Percentiles rank a stretch among this genome's conserved stretches.
Evolutionary conservation across 2,113 vertebrate species (phyloP).

Genomic region (Dascyllus trimaculatus): DNA sequence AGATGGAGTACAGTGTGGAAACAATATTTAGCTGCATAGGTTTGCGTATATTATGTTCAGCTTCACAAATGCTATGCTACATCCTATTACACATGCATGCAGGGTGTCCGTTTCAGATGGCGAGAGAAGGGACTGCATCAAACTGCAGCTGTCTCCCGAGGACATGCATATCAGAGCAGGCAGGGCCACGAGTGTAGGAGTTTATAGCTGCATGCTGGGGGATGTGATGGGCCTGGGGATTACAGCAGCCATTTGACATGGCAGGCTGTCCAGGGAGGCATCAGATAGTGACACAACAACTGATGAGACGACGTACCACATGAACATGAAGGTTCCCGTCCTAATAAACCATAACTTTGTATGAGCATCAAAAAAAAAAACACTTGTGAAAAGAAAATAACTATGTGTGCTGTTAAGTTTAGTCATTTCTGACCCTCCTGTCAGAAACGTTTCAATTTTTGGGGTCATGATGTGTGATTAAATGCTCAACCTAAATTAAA

Average conservation of each 20-base stretch:
- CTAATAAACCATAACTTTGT: not conserved
- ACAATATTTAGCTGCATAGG: not conserved
- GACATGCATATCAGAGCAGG: slow-evolving; percentile 48
- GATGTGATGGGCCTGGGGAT: slow-evolving; percentile 56
- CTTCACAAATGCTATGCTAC: slow-evolving; percentile 6
- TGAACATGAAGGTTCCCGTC: slow-evolving; percentile 12
- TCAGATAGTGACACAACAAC: slow-evolving; percentile 22
- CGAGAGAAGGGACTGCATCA: slow-evolving; percentile 13
- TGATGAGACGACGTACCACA: slow-evolving; percentile 11
- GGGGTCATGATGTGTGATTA: slow-evolving; percentile 30
- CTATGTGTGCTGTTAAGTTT: not conserved
- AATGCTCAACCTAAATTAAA: slow-evolving; percentile 34
- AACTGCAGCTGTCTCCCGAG: slow-evolving; percentile 39
- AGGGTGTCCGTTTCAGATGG: not conserved
- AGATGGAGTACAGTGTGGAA: not conserved
- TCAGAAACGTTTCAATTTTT: slow-evolving; percentile 13
- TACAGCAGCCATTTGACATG: slow-evolving; percentile 51
- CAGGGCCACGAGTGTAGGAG: slow-evolving; percentile 46
- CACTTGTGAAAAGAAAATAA: not conserved
- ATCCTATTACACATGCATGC: not conserved
- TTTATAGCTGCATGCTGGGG: slow-evolving; percentile 54
- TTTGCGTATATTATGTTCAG: not conserved
- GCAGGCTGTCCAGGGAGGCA: slow-evolving; percentile 40
- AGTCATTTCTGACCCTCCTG: not conserved
- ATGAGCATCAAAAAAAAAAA: too few relatives aligned